A percentile compares a stretch with the other conserved stretches of the same genome.
These are phyloP conservation scores for Ptychochromis oligacanthus DNA, from an alignment of 2,113 vertebrate genomes.

Conservation along the genomic window DNA sequence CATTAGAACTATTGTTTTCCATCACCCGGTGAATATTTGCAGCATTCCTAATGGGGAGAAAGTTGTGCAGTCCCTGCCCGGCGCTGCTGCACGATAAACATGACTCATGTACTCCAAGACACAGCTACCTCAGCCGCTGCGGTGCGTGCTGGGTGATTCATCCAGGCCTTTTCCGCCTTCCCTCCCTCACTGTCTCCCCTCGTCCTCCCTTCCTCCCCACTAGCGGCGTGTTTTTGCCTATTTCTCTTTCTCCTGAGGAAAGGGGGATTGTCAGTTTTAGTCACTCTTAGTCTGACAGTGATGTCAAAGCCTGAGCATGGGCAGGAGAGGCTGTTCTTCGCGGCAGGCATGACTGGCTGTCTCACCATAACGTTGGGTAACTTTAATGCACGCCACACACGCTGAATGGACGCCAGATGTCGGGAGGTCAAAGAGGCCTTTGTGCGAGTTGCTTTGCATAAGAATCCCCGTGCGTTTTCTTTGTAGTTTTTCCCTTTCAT, in stretches of 20 bases:
- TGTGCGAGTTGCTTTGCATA: slow-evolving; percentile 19
- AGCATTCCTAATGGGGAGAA: slow-evolving; percentile 64
- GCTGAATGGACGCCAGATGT: neutral
- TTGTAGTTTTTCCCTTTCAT: neutral
- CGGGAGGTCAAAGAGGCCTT: slow-evolving; percentile 5
- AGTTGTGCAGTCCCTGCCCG: slow-evolving; percentile 64
- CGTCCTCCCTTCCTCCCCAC: slow-evolving; percentile 23
- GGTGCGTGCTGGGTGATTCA: slow-evolving; percentile 75
- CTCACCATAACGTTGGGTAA: slow-evolving; percentile 44
- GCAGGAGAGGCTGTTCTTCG: slow-evolving; percentile 35
- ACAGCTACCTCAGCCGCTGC: slow-evolving; percentile 68
- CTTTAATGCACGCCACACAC: slow-evolving; percentile 4
- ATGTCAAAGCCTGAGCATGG: slow-evolving; percentile 65
- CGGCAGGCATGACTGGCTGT: slow-evolving; percentile 34
- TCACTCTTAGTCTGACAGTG: slow-evolving; percentile 55
- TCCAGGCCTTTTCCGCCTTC: slow-evolving; percentile 53
- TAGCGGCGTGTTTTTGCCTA: slow-evolving; percentile 40
- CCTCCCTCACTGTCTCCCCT: neutral
- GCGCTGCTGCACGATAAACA: slow-evolving; percentile 73
- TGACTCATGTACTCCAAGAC: slow-evolving; percentile 81
- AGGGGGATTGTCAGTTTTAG: slow-evolving; percentile 69
- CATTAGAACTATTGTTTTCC: slow-evolving; percentile 57
- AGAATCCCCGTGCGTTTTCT: slow-evolving; percentile 14
- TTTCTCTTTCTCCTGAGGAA: slow-evolving; percentile 56
- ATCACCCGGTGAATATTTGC: slow-evolving; percentile 74